phyloP scores from a whole-genome alignment of 1,140 invertebrate genomes.

The roundworm (Caenorhabditis elegans) region WBcel235 BX284603.4:3083501-3084000 shows the following conservation, averaged over 20 bases:
- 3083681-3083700: conserved; percentile 79
- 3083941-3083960: too few species aligned
- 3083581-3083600: conserved; percentile 89
- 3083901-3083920: too few species aligned
- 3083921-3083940: too few species aligned
- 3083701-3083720: conserved; percentile 34
- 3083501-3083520: conserved; percentile 81
- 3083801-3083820: too few species aligned
- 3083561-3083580: conserved; percentile 88
- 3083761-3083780: conserved; percentile 80
- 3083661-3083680: conserved; percentile 78
- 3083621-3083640: conserved; percentile 93
- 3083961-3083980: too few species aligned
- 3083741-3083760: conserved; percentile 89
- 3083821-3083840: too few species aligned
- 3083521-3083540: conserved; percentile 87
- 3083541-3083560: conserved; percentile 84
- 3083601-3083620: conserved; percentile 73
- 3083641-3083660: conserved; percentile 82
- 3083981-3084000: too few species aligned
- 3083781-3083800: too few species aligned
- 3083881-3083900: too few species aligned
- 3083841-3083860: too few species aligned
- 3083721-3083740: background rate
- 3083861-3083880: too few species aligned